Conservation (phyloP, 1,140 invertebrate genomes). For the Lethrus apterus region DNA sequence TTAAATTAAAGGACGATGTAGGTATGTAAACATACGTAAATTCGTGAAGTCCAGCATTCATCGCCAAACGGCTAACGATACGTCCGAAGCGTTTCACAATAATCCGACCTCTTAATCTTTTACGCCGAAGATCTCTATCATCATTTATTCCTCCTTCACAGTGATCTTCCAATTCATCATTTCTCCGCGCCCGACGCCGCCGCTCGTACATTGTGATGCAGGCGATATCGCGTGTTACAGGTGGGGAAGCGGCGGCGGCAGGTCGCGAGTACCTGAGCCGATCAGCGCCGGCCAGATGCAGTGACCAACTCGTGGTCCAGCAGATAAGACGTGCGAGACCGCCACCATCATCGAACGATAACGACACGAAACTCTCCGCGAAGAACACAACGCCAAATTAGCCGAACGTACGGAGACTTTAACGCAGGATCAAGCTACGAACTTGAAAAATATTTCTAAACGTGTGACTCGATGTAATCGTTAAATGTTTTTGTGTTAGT, state of each 20-base stretch:
- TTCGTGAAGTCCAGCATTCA: too few species aligned
- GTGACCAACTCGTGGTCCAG: constrained; percentile 30
- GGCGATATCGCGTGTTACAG: constrained; percentile 24
- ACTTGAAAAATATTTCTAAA: constrained; percentile 6
- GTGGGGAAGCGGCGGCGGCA: constrained; percentile 20
- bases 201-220: constrained; percentile 24
- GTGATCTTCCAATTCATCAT: constrained; percentile 34
- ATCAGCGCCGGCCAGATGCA: constrained; percentile 20
- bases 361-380: too few species aligned
- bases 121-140: constrained; percentile 27
- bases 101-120: constrained; percentile 27
- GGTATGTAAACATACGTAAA: too few species aligned
- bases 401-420: constrained; percentile 12
- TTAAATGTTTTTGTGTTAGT: not conserved
- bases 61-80: too few species aligned
- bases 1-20: too few species aligned
- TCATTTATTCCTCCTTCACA: constrained; percentile 33
- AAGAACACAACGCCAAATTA: not conserved
- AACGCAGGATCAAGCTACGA: constrained; percentile 12
- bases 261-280: constrained; percentile 16
- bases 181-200: constrained; percentile 26
- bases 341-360: too few species aligned
- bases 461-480: not conserved
- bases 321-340: constrained; percentile 15
- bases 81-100: constrained; percentile 21